phyloP scores from a whole-genome alignment of 1,140 invertebrate genomes.

The Ceratina japonica region DNA sequence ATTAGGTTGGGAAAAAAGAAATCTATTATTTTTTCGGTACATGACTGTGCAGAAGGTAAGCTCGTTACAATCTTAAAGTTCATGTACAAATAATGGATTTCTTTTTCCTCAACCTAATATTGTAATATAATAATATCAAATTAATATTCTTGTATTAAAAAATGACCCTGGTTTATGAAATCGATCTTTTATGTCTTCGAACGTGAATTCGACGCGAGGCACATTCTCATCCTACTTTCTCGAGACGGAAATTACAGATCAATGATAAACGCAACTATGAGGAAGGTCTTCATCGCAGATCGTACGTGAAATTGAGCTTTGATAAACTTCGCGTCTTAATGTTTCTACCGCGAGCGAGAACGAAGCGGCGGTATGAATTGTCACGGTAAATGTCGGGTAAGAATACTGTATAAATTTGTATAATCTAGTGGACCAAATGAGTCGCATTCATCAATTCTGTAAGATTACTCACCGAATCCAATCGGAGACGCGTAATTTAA shows the following conservation, averaged over 20 bases:
- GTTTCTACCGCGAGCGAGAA: background rate
- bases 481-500: background rate
- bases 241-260: constrained; percentile 64
- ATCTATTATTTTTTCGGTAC: too few relatives aligned
- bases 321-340: constrained; percentile 12
- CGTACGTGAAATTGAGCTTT: constrained; percentile 35
- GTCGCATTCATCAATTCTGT: too few relatives aligned
- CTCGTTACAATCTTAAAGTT: too few relatives aligned
- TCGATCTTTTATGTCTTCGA: background rate
- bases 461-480: too few relatives aligned
- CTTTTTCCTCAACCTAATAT: too few relatives aligned
- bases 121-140: too few relatives aligned
- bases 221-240: constrained; percentile 11
- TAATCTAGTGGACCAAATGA: too few relatives aligned
- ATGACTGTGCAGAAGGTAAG: too few relatives aligned
- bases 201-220: constrained; percentile 23
- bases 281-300: constrained; percentile 42
- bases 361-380: background rate
- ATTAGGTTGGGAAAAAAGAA: too few relatives aligned
- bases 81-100: too few relatives aligned
- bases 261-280: constrained; percentile 48
- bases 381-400: background rate
- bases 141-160: background rate
- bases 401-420: too few relatives aligned
- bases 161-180: background rate